Percentiles rank a stretch among this genome's conserved stretches.
phyloP scores from a whole-genome alignment of 2,888 invertebrate species.

The Troilus luridus region DNA sequence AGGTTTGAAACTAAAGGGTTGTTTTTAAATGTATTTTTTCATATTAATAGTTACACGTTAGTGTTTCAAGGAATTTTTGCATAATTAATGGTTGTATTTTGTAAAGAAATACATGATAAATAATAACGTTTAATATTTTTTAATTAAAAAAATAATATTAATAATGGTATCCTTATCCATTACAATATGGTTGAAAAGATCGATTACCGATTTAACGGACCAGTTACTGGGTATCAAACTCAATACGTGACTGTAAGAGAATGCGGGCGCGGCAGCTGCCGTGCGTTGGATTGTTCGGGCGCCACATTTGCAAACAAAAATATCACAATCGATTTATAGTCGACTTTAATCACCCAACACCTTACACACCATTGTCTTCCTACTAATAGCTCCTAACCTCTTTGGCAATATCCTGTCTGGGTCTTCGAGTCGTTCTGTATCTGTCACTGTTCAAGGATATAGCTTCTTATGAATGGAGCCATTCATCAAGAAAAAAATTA shows the following conservation, averaged over 20 bases:
- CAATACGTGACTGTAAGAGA: not conserved
- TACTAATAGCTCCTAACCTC: not conserved
- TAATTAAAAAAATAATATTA: too few relatives aligned
- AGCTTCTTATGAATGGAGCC: not conserved
- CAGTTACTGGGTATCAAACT: not conserved
- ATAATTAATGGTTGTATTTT: too few relatives aligned
- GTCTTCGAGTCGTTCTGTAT: not conserved
- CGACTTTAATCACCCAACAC: conserved; percentile 9
- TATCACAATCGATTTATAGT: conserved; percentile 25
- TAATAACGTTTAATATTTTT: too few relatives aligned
- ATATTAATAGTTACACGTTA: too few relatives aligned
- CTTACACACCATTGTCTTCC: not conserved
- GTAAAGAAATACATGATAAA: too few relatives aligned
- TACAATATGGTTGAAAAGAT: too few relatives aligned
- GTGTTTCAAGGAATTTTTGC: too few relatives aligned
- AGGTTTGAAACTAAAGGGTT: too few relatives aligned
- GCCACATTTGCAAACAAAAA: conserved; percentile 37
- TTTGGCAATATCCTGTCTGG: conserved; percentile 1
- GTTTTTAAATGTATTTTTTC: too few relatives aligned
- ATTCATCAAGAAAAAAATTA: not conserved
- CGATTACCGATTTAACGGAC: too few relatives aligned
- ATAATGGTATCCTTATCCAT: too few relatives aligned
- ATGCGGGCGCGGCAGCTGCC: not conserved
- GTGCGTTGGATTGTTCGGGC: conserved; percentile 14
- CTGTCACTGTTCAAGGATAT: not conserved